Evolutionary conservation across 1,140 invertebrate genomes (phyloP).

Genomic region (Dufourea novaeangliae): DNA sequence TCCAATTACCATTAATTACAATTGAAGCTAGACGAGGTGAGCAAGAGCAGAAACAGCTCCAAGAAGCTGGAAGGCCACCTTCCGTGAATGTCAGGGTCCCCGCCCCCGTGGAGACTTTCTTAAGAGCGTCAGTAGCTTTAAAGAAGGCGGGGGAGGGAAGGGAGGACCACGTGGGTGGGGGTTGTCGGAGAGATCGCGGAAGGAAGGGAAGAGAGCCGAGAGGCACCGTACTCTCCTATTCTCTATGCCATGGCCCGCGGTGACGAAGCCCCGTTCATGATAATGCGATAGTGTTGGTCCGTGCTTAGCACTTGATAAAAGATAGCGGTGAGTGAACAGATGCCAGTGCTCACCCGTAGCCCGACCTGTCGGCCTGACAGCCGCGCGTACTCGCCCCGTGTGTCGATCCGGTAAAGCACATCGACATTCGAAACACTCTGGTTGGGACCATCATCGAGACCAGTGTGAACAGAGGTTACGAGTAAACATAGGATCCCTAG

Average conservation of each 20-base stretch:
- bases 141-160: too few relatives aligned
- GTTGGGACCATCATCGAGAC: neutral
- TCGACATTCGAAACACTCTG: too few relatives aligned
- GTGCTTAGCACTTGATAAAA: conserved; percentile 80
- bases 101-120: conserved; percentile 10
- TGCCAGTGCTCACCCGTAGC: conserved; percentile 69
- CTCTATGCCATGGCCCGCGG: conserved; percentile 61
- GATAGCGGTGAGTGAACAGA: conserved; percentile 77
- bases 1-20: neutral
- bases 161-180: conserved; percentile 63
- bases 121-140: neutral
- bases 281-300: conserved; percentile 76
- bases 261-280: conserved; percentile 72
- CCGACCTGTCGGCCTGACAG: conserved; percentile 33
- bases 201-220: conserved; percentile 56
- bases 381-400: conserved; percentile 38
- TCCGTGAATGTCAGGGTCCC: neutral
- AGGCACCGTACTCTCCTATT: conserved; percentile 53
- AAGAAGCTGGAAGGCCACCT: neutral
- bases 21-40: too few relatives aligned
- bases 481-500: too few relatives aligned
- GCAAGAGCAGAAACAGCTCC: too few relatives aligned
- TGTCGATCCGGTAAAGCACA: too few relatives aligned
- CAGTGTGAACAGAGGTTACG: too few relatives aligned
- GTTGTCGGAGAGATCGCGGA: conserved; percentile 52